phyloP scores from a whole-genome alignment of 2,797 vertebrate genomes.

The Dendrocincla tyrannina region DNA sequence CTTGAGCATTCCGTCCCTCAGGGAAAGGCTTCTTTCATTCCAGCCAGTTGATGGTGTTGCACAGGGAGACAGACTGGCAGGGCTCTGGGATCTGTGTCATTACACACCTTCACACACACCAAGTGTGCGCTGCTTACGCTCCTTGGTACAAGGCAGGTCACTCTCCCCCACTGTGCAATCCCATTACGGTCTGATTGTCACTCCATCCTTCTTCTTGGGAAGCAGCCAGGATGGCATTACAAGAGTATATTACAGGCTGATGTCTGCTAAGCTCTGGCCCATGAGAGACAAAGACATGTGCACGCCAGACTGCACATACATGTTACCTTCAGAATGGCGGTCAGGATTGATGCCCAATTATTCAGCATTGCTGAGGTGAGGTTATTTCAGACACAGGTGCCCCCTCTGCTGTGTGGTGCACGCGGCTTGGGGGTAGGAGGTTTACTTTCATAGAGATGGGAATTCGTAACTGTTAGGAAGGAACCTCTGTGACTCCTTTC shows the following conservation, averaged over 20 bases:
- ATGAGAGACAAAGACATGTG: background rate
- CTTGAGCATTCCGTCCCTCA: slow-evolving; percentile 38
- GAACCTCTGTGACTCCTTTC: background rate
- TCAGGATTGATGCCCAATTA: background rate
- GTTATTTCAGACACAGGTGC: background rate
- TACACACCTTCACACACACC: background rate
- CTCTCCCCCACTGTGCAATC: slow-evolving; percentile 67
- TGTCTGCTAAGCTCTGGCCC: background rate
- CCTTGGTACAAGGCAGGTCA: slow-evolving; percentile 53
- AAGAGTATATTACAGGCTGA: background rate
- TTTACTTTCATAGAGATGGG: background rate
- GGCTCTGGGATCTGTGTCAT: slow-evolving; percentile 13
- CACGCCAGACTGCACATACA: accelerated
- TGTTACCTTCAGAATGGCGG: background rate
- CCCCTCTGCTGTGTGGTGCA: background rate
- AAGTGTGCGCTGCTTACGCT: slow-evolving; percentile 16
- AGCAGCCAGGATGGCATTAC: slow-evolving; percentile 58
- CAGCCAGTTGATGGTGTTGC: background rate
- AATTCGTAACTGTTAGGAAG: background rate
- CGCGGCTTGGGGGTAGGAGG: accelerated
- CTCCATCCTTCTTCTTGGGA: slow-evolving; percentile 57
- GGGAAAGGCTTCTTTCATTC: slow-evolving; percentile 23
- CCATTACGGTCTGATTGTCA: slow-evolving; percentile 60
- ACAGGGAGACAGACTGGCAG: background rate
- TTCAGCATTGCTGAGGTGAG: background rate